A percentile compares a stretch with the other conserved stretches of the same genome.
Evolutionary conservation across 2,888 invertebrate genomes (phyloP).

Genomic region (Acronicta aceris): DNA sequence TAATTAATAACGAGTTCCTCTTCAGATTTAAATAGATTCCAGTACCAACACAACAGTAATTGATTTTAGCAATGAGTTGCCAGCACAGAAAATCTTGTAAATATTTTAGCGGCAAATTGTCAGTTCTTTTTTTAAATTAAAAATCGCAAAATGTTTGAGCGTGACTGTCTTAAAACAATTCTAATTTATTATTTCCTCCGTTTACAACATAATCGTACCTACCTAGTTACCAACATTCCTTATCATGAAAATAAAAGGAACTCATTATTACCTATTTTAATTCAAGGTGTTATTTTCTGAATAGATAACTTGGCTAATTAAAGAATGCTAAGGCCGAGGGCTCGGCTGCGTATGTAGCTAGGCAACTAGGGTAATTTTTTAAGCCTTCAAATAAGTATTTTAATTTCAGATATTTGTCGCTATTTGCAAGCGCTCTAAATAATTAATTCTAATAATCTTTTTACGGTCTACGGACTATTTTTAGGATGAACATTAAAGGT

Average conservation of each 20-base stretch:
- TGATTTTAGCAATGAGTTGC: no score
- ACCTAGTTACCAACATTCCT: conserved; percentile 47
- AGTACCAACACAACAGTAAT: neutral
- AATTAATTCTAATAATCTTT: neutral
- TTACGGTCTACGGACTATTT: conserved; percentile 12
- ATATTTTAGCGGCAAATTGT: no score
- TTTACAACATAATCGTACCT: conserved; percentile 21
- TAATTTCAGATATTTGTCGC: conserved; percentile 42
- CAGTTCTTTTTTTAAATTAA: no score
- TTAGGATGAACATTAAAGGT: conserved; percentile 12
- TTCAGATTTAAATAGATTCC: conserved; percentile 23
- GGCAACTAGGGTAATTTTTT: conserved; percentile 32
- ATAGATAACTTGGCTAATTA: conserved; percentile 54
- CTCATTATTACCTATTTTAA: conserved; percentile 53
- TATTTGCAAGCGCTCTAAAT: conserved; percentile 41
- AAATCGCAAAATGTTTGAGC: conserved; percentile 5
- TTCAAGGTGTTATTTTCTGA: conserved; percentile 49
- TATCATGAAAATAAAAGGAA: conserved; percentile 51
- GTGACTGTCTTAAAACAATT: conserved; percentile 38
- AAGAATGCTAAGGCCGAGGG: conserved; percentile 36
- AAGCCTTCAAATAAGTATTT: conserved; percentile 39
- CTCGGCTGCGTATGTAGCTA: neutral
- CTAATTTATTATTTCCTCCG: conserved; percentile 53
- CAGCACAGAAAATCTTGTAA: no score
- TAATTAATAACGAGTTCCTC: conserved; percentile 38